A percentile compares a stretch with the other conserved stretches of the same genome.
phyloP scores from a whole-genome alignment of 2,113 vertebrate species.

The Calcarius ornatus region DNA sequence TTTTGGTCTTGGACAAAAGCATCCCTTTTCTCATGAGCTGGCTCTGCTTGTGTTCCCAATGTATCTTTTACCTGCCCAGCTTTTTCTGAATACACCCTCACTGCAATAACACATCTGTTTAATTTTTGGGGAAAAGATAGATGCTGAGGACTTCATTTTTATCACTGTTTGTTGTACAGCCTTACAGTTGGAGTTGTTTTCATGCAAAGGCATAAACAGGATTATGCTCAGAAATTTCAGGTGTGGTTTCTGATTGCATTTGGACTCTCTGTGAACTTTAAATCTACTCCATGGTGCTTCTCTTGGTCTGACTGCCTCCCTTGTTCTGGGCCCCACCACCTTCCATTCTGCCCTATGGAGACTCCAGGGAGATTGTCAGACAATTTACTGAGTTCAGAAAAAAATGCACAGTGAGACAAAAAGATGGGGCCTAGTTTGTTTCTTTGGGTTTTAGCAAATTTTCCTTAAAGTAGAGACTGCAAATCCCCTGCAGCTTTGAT shows the following conservation, averaged over 20 bases:
- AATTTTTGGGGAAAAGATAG: neutral
- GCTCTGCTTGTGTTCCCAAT: neutral
- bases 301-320: fast-evolving
- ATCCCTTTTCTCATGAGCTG: neutral
- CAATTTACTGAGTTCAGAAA: neutral
- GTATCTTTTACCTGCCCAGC: neutral
- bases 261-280: neutral
- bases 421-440: fast-evolving
- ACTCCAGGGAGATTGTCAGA: neutral
- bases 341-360: neutral
- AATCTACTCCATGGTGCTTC: neutral
- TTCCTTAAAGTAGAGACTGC: neutral
- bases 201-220: neutral
- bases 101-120: neutral
- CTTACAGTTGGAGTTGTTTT: neutral
- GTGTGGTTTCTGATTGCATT: neutral
- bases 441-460: neutral
- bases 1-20: neutral
- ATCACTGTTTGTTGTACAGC: neutral
- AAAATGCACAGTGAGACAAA: neutral
- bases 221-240: neutral
- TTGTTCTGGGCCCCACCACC: neutral
- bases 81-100: neutral
- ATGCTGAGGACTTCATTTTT: neutral
- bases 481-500: neutral